Evolutionary conservation across 30 jellyfish, hydroid and myxozoan species (phyloP).

Genomic region (Aurelia coerulea): DNA sequence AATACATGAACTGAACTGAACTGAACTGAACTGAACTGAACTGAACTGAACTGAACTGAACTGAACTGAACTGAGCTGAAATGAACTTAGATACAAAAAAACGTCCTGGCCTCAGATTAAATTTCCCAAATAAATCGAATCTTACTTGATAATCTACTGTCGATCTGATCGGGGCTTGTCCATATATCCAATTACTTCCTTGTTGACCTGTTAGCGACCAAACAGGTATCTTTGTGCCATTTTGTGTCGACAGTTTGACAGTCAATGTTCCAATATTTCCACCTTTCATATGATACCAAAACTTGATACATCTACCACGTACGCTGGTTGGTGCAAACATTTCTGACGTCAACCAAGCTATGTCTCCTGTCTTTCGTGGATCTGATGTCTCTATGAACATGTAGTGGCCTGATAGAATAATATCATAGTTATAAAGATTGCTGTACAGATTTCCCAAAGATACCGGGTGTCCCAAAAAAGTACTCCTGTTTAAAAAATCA

Average conservation of each 20-base stretch:
- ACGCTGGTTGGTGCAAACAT: constrained; percentile 90
- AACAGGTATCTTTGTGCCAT: constrained; percentile 80
- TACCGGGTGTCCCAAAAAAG: no score
- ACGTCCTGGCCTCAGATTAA: no score
- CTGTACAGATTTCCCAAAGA: no score
- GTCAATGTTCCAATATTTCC: constrained; percentile 84
- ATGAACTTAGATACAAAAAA: no score
- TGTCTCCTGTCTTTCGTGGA: constrained; percentile 78
- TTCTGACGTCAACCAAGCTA: constrained; percentile 93
- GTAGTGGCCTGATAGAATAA: constrained; percentile 63
- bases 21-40: no score
- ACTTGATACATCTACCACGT: constrained; percentile 91
- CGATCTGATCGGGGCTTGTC: constrained; percentile 95
- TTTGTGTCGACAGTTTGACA: constrained; percentile 82
- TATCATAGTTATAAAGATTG: no score
- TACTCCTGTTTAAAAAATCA: no score
- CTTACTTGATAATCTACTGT: constrained; percentile 87
- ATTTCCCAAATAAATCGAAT: no score
- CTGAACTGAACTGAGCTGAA: no score
- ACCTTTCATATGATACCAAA: constrained; percentile 98
- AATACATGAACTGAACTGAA: no score
- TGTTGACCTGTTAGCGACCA: constrained; percentile 93
- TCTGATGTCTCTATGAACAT: constrained; percentile 88
- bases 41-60: no score
- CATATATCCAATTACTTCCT: constrained; percentile 87